Evolutionary conservation across 2,888 invertebrate genomes (phyloP).

Genomic region (Agrotis puta): DNA sequence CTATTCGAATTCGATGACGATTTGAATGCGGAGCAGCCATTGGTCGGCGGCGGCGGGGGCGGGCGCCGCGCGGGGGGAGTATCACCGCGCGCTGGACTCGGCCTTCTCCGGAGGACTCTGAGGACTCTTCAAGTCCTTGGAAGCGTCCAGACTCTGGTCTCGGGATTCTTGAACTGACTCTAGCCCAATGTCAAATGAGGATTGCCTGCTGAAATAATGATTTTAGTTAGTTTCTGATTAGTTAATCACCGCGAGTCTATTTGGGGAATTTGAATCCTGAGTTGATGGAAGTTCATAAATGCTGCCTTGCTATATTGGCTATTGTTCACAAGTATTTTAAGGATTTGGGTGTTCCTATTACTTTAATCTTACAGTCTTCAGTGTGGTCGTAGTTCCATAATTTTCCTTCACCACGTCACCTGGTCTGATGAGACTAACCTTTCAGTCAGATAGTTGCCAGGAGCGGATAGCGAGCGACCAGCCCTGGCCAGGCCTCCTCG

Average conservation of each 20-base stretch:
- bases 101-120: constrained; percentile 26
- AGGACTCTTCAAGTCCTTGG: constrained; percentile 60
- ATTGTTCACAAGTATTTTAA: no score
- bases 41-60: constrained; percentile 58
- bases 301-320: no score
- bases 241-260: not conserved
- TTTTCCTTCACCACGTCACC: no score
- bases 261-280: not conserved
- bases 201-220: constrained; percentile 74
- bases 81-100: constrained; percentile 67
- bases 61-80: constrained; percentile 62
- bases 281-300: not conserved
- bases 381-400: no score
- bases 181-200: constrained; percentile 84
- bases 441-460: constrained; percentile 86
- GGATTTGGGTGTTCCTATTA: no score
- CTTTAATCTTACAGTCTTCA: no score
- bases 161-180: constrained; percentile 84
- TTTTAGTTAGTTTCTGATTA: not conserved
- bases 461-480: constrained; percentile 85
- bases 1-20: constrained; percentile 64
- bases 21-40: constrained; percentile 65
- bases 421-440: constrained; percentile 66
- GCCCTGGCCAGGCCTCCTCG: constrained; percentile 78
- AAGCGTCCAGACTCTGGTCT: constrained; percentile 73